These are phyloP conservation scores for Marmota monax DNA, from an alignment of 2,113 vertebrate species.

Conservation along the genomic window DNA sequence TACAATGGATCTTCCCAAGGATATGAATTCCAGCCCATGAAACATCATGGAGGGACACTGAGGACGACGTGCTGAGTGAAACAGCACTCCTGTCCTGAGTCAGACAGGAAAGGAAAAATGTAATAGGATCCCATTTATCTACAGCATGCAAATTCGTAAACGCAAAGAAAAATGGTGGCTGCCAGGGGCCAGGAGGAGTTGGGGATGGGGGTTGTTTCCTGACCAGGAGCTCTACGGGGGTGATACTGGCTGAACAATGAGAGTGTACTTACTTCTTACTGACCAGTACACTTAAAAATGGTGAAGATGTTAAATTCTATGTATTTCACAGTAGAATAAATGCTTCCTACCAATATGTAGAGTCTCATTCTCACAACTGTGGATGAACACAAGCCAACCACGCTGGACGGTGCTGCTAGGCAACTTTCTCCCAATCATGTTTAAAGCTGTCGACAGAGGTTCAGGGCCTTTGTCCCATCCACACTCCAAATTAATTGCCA, in stretches of 20 bases:
- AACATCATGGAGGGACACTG: background rate
- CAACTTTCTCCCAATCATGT: background rate
- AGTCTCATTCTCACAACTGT: background rate
- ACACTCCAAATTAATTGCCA: background rate
- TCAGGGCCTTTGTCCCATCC: background rate
- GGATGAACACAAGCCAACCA: background rate
- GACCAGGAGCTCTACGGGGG: background rate
- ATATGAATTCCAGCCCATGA: background rate
- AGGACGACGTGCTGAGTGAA: background rate
- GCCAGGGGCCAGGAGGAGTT: background rate
- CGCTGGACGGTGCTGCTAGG: fast-evolving
- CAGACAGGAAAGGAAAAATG: background rate
- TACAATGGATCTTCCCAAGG: background rate
- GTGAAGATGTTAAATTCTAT: too few species aligned
- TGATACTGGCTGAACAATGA: background rate
- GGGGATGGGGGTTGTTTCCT: background rate
- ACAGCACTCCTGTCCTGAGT: too few species aligned
- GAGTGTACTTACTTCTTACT: too few species aligned
- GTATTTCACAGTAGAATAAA: background rate
- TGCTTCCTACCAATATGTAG: background rate
- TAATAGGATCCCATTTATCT: background rate
- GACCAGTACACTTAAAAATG: too few species aligned
- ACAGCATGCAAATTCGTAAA: background rate
- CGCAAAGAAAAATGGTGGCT: background rate
- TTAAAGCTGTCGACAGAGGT: background rate